Conservation (phyloP, 2,888 invertebrate species). For the Pteria penguin region DNA sequence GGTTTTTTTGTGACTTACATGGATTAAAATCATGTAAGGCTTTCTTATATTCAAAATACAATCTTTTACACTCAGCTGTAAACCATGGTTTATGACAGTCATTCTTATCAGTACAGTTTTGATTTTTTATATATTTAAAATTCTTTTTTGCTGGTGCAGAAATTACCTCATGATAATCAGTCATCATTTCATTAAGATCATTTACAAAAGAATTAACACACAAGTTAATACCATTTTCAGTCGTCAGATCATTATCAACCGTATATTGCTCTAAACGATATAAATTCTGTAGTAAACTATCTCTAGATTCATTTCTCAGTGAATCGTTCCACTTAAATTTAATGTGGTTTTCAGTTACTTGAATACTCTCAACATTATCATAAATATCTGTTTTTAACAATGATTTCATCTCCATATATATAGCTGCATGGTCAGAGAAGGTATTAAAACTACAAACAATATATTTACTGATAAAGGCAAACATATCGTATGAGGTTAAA, state of each 20-base stretch:
- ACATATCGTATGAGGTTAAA: no score
- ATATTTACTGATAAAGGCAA: no score
- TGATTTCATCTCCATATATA: no score
- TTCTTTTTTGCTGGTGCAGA: no score
- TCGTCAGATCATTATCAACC: background rate
- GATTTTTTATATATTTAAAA: no score
- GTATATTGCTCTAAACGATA: background rate
- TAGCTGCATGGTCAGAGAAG: no score
- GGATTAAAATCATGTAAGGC: background rate
- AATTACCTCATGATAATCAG: background rate
- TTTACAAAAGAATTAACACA: background rate
- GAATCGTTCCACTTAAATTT: constrained; percentile 1
- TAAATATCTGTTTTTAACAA: no score
- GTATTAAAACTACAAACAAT: no score
- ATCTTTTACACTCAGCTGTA: background rate
- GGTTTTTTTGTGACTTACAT: background rate
- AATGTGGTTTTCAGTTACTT: no score
- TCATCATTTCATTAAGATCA: background rate
- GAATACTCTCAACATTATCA: no score
- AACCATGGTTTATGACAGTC: constrained; percentile 16
- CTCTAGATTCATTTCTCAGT: background rate
- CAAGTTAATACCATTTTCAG: background rate
- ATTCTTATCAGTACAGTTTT: background rate
- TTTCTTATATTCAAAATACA: background rate
- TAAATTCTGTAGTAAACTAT: background rate